Evolutionary conservation across 2,888 invertebrate species (phyloP).

Genomic region (Acanthacorydalis orientalis): DNA sequence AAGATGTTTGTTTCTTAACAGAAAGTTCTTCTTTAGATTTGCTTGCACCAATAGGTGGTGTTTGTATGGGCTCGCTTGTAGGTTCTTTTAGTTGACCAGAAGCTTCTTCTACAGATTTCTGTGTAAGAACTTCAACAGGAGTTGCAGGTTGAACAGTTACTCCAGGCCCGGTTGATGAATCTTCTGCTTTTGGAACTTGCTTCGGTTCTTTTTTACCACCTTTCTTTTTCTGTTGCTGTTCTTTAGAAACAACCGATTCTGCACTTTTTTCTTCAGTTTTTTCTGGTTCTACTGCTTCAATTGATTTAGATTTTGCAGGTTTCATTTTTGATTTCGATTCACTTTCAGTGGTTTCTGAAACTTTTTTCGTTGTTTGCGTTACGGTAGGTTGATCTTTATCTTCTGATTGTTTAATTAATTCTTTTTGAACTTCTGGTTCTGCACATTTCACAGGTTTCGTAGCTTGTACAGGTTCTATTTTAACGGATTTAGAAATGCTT

Average conservation of each 20-base stretch:
- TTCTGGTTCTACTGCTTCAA: background rate
- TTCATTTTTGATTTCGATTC: background rate
- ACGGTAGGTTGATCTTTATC: slow-evolving; percentile 17
- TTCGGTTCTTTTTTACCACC: slow-evolving; percentile 10
- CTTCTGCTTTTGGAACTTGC: slow-evolving; percentile 11
- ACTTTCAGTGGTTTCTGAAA: background rate
- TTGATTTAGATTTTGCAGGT: background rate
- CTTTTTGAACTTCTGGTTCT: slow-evolving; percentile 12
- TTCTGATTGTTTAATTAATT: slow-evolving; percentile 16
- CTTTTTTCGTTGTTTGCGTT: slow-evolving; percentile 6
- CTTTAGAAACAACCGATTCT: slow-evolving; percentile 3
- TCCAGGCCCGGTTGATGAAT: no score
- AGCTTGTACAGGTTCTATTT: slow-evolving; percentile 11
- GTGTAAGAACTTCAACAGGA: slow-evolving; percentile 11
- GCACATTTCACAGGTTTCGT: slow-evolving; percentile 12
- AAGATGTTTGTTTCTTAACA: slow-evolving; percentile 3
- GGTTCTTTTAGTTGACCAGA: slow-evolving; percentile 10
- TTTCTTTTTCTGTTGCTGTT: slow-evolving; percentile 9
- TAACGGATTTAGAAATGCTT: slow-evolving; percentile 4
- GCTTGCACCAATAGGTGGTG: slow-evolving; percentile 5
- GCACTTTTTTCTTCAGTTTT: slow-evolving; percentile 5
- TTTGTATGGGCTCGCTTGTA: background rate
- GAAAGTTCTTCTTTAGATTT: slow-evolving; percentile 4
- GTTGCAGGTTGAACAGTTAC: slow-evolving; percentile 8
- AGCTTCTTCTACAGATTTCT: slow-evolving; percentile 12